Evolutionary conservation across 1,140 invertebrate genomes (phyloP).

Genomic region (Atta colombica): DNA sequence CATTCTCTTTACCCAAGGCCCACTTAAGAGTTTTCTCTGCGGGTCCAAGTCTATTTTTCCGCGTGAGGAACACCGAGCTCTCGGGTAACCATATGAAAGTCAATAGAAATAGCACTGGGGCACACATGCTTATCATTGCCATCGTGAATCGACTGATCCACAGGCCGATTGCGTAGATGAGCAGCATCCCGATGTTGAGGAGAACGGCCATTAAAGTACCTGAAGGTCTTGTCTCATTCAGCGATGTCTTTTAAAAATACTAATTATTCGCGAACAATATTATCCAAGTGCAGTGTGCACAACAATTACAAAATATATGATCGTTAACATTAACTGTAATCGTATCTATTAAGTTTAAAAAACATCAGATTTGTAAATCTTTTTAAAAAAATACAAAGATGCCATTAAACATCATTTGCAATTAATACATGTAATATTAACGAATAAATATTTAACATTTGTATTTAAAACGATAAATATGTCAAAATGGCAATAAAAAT

Average conservation of each 20-base stretch:
- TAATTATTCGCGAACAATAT: constrained; percentile 1
- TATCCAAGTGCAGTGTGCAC: not conserved
- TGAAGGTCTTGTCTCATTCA: constrained; percentile 34
- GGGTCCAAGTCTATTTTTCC: constrained; percentile 83
- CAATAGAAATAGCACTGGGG: constrained; percentile 87
- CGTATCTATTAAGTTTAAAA: not conserved
- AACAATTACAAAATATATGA: not conserved
- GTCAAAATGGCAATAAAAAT: not conserved
- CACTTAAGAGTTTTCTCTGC: constrained; percentile 88
- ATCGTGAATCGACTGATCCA: constrained; percentile 80
- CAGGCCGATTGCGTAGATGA: constrained; percentile 87
- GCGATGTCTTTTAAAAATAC: not conserved
- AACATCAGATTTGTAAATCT: not conserved
- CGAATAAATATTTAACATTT: not conserved
- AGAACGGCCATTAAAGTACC: constrained; percentile 88
- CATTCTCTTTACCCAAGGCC: constrained; percentile 89
- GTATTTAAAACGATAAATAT: constrained; percentile 3
- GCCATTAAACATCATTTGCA: not conserved
- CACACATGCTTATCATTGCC: constrained; percentile 80
- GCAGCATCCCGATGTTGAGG: constrained; percentile 88
- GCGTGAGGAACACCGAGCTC: constrained; percentile 83
- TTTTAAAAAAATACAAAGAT: not conserved
- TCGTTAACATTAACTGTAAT: not conserved
- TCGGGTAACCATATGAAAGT: constrained; percentile 86
- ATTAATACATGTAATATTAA: not conserved